Conservation (phyloP, 1,140 invertebrate species). For the Tetramorium simillimum region DNA sequence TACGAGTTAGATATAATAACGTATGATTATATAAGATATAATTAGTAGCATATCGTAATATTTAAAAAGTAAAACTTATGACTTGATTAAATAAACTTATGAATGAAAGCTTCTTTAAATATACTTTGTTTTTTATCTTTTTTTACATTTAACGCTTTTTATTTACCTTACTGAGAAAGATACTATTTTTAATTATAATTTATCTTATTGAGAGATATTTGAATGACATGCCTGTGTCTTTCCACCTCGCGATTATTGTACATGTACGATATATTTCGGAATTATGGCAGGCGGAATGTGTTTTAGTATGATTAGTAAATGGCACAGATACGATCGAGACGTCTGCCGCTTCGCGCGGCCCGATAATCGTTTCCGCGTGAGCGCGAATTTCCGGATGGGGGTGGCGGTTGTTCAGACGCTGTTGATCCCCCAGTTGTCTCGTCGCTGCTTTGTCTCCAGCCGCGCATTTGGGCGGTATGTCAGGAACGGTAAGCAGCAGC, state of each 20-base stretch:
- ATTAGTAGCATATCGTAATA: not conserved
- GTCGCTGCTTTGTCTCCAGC: conserved; percentile 64
- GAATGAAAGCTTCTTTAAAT: too few species aligned
- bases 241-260: not conserved
- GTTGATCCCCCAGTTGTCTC: conserved; percentile 65
- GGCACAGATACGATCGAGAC: conserved; percentile 7
- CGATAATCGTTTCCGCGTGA: conserved; percentile 40
- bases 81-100: too few species aligned
- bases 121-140: too few species aligned
- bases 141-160: too few species aligned
- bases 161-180: too few species aligned
- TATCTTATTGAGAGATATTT: not conserved
- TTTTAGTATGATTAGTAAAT: conserved; percentile 16
- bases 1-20: not conserved
- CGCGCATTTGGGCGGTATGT: conserved; percentile 71
- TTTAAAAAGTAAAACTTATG: not conserved
- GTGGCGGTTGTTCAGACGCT: conserved; percentile 32
- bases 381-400: conserved; percentile 2
- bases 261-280: not conserved
- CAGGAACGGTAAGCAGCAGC: conserved; percentile 74
- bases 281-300: not conserved
- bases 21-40: not conserved
- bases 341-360: conserved; percentile 15
- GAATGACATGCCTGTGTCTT: not conserved
- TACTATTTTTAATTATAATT: too few species aligned